Conservation (phyloP, 92 coral and sea anemone genomes). For the Umimayanthus kanabou region DNA sequence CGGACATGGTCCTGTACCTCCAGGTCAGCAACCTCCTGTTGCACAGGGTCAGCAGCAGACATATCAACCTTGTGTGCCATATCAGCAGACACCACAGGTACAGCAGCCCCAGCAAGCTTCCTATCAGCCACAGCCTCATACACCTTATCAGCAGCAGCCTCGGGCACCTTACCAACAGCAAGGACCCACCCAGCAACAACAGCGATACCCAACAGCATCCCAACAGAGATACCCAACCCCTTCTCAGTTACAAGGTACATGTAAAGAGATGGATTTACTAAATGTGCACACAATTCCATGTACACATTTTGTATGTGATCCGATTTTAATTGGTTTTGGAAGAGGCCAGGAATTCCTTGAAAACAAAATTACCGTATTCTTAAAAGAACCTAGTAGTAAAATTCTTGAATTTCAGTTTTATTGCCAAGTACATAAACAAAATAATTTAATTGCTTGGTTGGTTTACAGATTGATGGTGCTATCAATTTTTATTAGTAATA, state of each 20-base stretch:
- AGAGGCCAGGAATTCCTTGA: background rate
- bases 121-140: constrained; percentile 15
- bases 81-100: constrained; percentile 39
- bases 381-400: too few relatives aligned
- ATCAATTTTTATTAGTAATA: too few relatives aligned
- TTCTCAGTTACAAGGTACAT: constrained; percentile 34
- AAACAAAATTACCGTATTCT: background rate
- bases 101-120: constrained; percentile 16
- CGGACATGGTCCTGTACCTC: constrained; percentile 21
- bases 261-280: background rate
- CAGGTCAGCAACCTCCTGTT: constrained; percentile 6
- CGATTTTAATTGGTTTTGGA: too few relatives aligned
- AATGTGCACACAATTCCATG: too few relatives aligned
- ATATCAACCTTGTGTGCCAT: constrained; percentile 31
- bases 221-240: constrained; percentile 37
- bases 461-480: too few relatives aligned
- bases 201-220: constrained; percentile 44
- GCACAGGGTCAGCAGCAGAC: constrained; percentile 35
- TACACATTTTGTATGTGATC: background rate
- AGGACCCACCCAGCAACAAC: constrained; percentile 31
- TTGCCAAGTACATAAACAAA: too few relatives aligned
- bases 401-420: too few relatives aligned
- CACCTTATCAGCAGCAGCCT: constrained; percentile 30
- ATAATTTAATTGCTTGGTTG: too few relatives aligned
- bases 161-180: constrained; percentile 14